These are phyloP conservation scores for Spialia ferax DNA, from an alignment of 2,888 invertebrate species.

Conservation along the genomic window DNA sequence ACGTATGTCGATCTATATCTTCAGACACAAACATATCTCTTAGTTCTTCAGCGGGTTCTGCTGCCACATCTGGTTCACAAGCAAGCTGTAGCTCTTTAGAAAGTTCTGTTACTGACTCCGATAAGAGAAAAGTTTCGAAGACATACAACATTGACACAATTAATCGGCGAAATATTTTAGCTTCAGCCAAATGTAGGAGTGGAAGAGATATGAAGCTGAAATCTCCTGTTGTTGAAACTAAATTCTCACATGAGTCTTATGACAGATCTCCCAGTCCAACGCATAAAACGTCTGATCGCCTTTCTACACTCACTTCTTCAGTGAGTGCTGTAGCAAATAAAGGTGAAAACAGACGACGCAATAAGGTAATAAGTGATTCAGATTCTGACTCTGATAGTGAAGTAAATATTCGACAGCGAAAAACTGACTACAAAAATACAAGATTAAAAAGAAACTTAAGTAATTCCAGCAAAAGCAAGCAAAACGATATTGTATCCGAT, in stretches of 20 bases:
- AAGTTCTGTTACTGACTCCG: constrained; percentile 88
- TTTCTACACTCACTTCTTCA: constrained; percentile 83
- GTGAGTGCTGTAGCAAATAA: constrained; percentile 84
- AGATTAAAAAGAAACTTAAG: constrained; percentile 79
- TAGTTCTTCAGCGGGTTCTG: constrained; percentile 90
- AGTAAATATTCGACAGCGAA: constrained; percentile 75
- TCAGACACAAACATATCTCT: constrained; percentile 91
- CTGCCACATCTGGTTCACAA: constrained; percentile 91
- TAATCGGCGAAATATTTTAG: constrained; percentile 94
- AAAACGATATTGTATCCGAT: constrained; percentile 64
- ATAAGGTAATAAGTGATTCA: constrained; percentile 77
- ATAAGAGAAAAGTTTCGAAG: constrained; percentile 90
- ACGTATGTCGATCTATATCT: constrained; percentile 89
- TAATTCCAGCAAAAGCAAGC: constrained; percentile 71
- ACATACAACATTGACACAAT: constrained; percentile 93
- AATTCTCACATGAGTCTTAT: constrained; percentile 88
- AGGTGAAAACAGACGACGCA: constrained; percentile 80
- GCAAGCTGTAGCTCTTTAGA: constrained; percentile 90
- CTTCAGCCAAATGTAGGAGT: constrained; percentile 94
- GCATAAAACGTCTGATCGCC: constrained; percentile 80
- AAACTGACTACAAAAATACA: constrained; percentile 78
- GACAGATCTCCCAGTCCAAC: constrained; percentile 82
- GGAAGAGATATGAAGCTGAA: constrained; percentile 91
- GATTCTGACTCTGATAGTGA: constrained; percentile 77
- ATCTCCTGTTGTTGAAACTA: constrained; percentile 91